Evolutionary conservation across 1,140 invertebrate species (phyloP), one percentile per base, ranked within the genome.

Genomic region (Ctenoplectra terminalis): DNA sequence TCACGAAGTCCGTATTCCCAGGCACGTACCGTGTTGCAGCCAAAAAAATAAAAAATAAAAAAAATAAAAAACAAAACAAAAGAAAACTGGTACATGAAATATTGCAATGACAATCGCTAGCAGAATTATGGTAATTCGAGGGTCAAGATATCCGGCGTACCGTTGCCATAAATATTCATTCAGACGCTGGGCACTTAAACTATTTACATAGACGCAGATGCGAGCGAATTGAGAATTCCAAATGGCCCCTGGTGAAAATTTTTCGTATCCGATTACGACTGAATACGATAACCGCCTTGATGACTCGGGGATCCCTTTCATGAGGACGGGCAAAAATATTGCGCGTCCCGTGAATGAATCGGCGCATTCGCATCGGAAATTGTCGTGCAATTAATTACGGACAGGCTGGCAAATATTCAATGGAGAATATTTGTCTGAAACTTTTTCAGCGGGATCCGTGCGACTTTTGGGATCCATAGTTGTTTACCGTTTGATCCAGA

Each of bases 111-210:
- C 50, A 40, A 66, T 69, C 34, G 37, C 37, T 8, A 37, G 48
- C 46, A 56, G 71, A 83, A 86, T 87, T 87, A 87, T 83, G 72
- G 69, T 86, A 87, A 86, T 87, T 70, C 66, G 75, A 46, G 52
- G 52, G 29, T 7, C 29, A 48, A 31, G 37, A 37, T 46, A 54
- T 46, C 40, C 43, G 48, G 15, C 11, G 1, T 15, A 29, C 34
- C 48, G 64, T 77, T 50, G 69, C 52, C 71, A 83, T 87, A 83
- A 86, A 86, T 86, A 87, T 87, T 86, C 75, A 86, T 83, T 46
- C 70, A 50, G n/a, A 54, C 26, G 29, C 31, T n/a, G 7, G 54
- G n/a, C 40, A 64, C 69, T 70, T 71, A 50, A 69, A 56, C 46
- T 86, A 63, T 87, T 86, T 86, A 72, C 81, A 83, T 74, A 80